Conservation (phyloP, 2,888 invertebrate species). For the Rhopalosiphum nymphaeae region DNA sequence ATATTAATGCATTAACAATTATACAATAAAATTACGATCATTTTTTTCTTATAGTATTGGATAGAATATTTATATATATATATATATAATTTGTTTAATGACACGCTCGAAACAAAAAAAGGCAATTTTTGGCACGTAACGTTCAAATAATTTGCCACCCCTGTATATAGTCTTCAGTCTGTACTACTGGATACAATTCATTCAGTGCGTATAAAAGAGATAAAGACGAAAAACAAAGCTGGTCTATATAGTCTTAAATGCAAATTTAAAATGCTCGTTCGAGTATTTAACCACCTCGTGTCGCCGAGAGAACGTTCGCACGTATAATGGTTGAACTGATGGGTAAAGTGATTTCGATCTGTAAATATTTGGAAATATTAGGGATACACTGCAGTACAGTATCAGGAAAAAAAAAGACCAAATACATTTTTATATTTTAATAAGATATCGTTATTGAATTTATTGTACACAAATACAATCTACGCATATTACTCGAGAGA, state of each 20-base stretch:
- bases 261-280: fast-evolving
- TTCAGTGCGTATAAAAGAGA: neutral
- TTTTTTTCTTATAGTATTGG: too few relatives aligned
- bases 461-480: neutral
- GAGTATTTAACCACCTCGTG: neutral
- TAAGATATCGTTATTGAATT: neutral
- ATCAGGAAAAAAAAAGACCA: neutral
- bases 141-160: too few relatives aligned
- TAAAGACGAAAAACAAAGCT: neutral
- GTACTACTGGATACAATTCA: neutral
- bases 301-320: neutral
- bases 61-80: too few relatives aligned
- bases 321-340: neutral
- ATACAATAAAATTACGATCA: too few relatives aligned
- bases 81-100: too few relatives aligned
- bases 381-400: neutral
- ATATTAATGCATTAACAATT: too few relatives aligned
- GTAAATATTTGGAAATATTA: neutral
- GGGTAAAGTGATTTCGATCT: neutral
- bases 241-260: neutral
- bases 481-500: too few relatives aligned
- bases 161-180: neutral
- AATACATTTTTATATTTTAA: neutral
- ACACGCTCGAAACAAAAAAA: too few relatives aligned
- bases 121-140: too few relatives aligned